Conservation (phyloP, 92 coral and sea anemone species). For the Bergia sp. region DNA sequence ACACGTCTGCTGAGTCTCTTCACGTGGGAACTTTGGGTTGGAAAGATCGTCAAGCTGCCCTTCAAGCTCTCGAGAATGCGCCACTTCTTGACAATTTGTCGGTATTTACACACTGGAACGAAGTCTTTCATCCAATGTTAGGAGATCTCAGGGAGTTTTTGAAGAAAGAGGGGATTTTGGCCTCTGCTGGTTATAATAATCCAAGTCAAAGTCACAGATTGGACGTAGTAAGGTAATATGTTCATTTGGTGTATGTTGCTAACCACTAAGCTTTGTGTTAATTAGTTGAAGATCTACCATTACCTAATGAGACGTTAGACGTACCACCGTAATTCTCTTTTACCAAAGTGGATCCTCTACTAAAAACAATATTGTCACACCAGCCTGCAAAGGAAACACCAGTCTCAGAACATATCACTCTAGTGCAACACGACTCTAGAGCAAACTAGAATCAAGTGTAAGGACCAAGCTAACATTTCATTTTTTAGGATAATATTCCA, state of each 20-base stretch:
- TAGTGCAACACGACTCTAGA: too few relatives aligned
- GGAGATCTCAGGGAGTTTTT: slow-evolving; percentile 80
- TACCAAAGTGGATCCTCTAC: too few relatives aligned
- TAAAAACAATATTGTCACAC: too few relatives aligned
- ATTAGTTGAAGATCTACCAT: too few relatives aligned
- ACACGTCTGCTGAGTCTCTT: background rate
- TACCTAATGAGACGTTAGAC: background rate
- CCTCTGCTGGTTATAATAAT: slow-evolving; percentile 8
- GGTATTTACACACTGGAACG: slow-evolving; percentile 83
- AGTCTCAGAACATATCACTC: too few relatives aligned
- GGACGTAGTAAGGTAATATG: slow-evolving; percentile 6
- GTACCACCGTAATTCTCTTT: background rate
- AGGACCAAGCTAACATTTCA: too few relatives aligned
- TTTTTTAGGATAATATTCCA: too few relatives aligned
- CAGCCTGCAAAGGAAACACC: too few relatives aligned
- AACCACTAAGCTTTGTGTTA: background rate
- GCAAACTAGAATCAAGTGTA: too few relatives aligned
- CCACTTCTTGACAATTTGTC: slow-evolving; percentile 77
- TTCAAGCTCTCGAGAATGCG: slow-evolving; percentile 68
- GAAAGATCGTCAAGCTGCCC: slow-evolving; percentile 62
- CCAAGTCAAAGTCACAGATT: background rate
- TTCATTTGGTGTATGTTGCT: too few relatives aligned
- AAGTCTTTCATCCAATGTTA: slow-evolving; percentile 70
- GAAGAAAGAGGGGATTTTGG: slow-evolving; percentile 52
- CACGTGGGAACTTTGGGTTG: slow-evolving; percentile 75